These are phyloP conservation scores for Tachysurus vachellii DNA, from an alignment of 2,113 vertebrate species.

Conservation along the genomic window DNA sequence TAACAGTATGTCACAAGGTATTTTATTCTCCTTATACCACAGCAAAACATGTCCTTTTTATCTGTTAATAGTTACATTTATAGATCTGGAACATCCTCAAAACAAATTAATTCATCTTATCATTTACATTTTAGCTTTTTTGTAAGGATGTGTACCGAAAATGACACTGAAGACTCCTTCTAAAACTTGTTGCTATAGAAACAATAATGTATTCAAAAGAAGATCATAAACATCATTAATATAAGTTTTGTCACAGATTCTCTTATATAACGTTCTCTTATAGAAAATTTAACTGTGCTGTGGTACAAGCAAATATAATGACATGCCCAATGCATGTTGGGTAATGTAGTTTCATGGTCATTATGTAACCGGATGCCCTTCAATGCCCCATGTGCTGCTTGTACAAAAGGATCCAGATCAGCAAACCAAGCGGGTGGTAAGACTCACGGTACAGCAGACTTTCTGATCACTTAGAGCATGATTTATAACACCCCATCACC, in stretches of 20 bases:
- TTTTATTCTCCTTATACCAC: conserved; percentile 7
- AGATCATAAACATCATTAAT: background rate
- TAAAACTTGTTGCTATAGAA: background rate
- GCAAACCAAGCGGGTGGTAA: conserved; percentile 50
- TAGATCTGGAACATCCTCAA: background rate
- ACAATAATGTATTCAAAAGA: background rate
- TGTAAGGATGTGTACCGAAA: background rate
- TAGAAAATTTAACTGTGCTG: background rate
- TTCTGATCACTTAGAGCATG: conserved; percentile 33
- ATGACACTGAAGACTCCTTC: background rate
- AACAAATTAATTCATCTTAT: background rate
- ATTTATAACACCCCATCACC: background rate
- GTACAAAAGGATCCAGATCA: conserved; percentile 53
- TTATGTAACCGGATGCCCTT: conserved; percentile 45
- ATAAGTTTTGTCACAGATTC: background rate
- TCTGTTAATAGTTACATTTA: background rate
- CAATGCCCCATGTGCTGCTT: conserved; percentile 40
- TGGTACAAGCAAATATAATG: conserved; percentile 12
- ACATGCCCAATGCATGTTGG: conserved; percentile 46
- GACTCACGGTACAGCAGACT: conserved; percentile 46
- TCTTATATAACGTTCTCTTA: background rate
- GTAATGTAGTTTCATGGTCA: conserved; percentile 44
- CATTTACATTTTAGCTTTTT: background rate
- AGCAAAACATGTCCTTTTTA: background rate
- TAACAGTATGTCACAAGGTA: background rate